These are phyloP conservation scores for Eupithecia inturbata DNA, from an alignment of 2,888 invertebrate species.

Conservation along the genomic window DNA sequence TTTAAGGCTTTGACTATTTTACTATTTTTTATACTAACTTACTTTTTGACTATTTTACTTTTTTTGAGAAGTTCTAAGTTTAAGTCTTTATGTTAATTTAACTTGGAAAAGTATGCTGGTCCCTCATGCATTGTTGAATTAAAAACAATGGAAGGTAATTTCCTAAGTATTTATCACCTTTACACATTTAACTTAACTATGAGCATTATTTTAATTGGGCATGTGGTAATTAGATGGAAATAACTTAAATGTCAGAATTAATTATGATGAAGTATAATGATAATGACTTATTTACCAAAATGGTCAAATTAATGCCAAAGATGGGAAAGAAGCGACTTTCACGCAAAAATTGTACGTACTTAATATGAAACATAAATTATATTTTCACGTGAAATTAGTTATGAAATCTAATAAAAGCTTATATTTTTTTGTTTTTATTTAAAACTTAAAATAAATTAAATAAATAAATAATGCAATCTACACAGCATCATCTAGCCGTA, in stretches of 20 bases:
- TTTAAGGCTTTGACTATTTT: no score
- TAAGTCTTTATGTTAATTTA: no score
- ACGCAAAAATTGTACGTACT: background rate
- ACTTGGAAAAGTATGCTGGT: no score
- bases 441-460: no score
- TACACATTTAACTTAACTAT: constrained; percentile 5
- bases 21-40: no score
- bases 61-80: no score
- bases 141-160: background rate
- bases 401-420: background rate
- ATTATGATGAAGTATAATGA: constrained; percentile 11
- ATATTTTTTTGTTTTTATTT: background rate
- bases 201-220: constrained; percentile 8
- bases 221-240: constrained; percentile 13
- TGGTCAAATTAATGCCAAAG: constrained; percentile 15
- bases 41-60: no score
- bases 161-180: constrained; percentile 8
- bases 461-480: no score
- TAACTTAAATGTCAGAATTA: constrained; percentile 25
- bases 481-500: no score
- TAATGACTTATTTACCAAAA: constrained; percentile 30
- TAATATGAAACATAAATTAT: background rate
- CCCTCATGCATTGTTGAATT: background rate
- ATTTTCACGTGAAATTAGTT: background rate
- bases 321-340: constrained; percentile 15